Evolutionary conservation across 2,888 invertebrate species (phyloP), one percentile per base, ranked within the genome.

Genomic region (Volucella inflata): DNA sequence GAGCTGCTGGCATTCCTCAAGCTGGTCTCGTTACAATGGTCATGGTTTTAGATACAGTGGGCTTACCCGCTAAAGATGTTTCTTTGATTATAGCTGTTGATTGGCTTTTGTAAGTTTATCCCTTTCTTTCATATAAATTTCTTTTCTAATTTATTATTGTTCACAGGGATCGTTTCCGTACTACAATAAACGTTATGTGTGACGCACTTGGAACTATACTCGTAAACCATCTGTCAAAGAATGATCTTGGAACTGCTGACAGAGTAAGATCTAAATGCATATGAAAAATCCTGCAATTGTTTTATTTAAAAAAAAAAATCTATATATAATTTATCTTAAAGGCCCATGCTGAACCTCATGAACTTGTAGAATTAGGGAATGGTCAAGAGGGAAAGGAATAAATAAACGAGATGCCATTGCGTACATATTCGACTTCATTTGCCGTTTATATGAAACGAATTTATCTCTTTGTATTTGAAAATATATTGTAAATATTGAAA

Each of bases 1-100:
- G 99, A 80, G 99, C 99, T 16, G 98, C 99, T 10, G 98, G 98
- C 59, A 98, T 99, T 89, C 98, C 98, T 6, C 98, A 98, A 91
- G 98, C 98, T 36, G 98, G 98, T 51, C 94, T 98, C 89, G 97
- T 98, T 62, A 98, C 98, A 90, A 97, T 98, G 96, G 97, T 98
- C 88, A 97, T 98, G 96, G 98, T 98, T 72, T 93, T 98, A 88
- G 97, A 98, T 91, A 97, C 98, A 9, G 96, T 98, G 85, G 97
- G 97, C 82, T 93, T 98, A 87, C 97, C 97, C 57, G 96, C 97
- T 0, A 96, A 97, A 91, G 97, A 98, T 91, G 97, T 98, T 74
- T 96, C 97, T 82, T 94, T 98, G 88, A 98, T 98, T 90, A 95
- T 98, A 84, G 97, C 97, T 21, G 97, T 98, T 50, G 98, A 98